Evolutionary conservation across 2,113 vertebrate genomes (phyloP).

Genomic region (Numida meleagris): DNA sequence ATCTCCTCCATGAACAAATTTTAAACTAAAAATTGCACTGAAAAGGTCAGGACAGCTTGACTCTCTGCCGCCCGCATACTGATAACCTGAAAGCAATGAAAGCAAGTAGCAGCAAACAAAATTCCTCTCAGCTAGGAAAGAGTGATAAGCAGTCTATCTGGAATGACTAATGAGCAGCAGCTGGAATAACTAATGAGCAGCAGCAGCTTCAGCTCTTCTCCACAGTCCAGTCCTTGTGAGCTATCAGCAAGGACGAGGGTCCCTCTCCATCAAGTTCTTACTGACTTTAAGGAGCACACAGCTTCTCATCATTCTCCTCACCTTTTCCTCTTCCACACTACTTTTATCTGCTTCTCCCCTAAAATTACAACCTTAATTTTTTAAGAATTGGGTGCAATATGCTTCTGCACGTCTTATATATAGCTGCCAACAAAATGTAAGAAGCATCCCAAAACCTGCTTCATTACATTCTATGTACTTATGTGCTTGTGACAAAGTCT

Average conservation of each 20-base stretch:
- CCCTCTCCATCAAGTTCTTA: not conserved
- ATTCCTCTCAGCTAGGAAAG: not conserved
- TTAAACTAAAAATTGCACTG: constrained; percentile 64
- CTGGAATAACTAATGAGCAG: not conserved
- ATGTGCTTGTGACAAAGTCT: fast-evolving
- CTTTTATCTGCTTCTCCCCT: not conserved
- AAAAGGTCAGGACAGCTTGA: constrained; percentile 66
- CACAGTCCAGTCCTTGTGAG: not conserved
- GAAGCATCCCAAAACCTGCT: not conserved
- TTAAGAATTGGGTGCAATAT: not conserved
- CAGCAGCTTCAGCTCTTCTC: not conserved
- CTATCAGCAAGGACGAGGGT: not conserved
- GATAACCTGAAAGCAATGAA: not conserved
- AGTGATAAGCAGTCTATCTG: fast-evolving
- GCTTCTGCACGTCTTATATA: not conserved
- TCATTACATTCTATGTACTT: fast-evolving
- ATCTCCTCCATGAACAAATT: constrained; percentile 16
- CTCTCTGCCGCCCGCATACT: not conserved
- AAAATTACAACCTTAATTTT: not conserved
- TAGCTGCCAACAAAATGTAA: too few relatives aligned
- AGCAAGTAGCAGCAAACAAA: not conserved
- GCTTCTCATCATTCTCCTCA: not conserved
- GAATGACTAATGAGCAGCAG: not conserved
- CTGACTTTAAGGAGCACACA: not conserved
- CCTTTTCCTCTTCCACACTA: not conserved